Evolutionary conservation across 2,888 invertebrate genomes (phyloP), one percentile per base, ranked within the genome.

Genomic region (Empis livida): DNA sequence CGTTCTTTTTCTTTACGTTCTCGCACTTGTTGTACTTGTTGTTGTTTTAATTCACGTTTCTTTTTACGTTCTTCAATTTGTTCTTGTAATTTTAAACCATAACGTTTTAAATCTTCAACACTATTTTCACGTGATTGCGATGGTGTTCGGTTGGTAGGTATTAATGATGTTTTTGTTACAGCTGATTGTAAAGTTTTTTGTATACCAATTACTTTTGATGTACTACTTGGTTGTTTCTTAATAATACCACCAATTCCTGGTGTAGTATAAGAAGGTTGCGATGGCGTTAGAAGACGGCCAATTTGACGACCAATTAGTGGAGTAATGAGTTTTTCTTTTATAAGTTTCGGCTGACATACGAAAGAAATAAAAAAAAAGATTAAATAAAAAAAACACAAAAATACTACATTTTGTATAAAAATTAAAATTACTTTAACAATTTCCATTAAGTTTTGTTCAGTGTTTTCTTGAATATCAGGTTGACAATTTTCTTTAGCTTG

Each of bases 1-100:
- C 66, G 61, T 46, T 68, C 67, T 4, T 62, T 63, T 40, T 70
- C 70, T 48, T 63, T 65, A 5, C 64, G 63, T 48, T 70, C 70
- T 0, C 70, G 66, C 23, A 54, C 54, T 45, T 60, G 59, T 4
- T 67, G 64, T 0, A 64, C 70, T 40, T 62, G 59, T 42, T 59
- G 55, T 51, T 68, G 65, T 45, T 70, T 70, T 32, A 61, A 63
- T 44, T 70, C 70, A 1, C 68, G 57, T 47, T 43, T 63, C 47
- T 63, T 68, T 44, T 65, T 65, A 20, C 65, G 63, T 46, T 70
- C 69, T 32, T 68, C 68, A 23, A 62, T 62, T 44, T 61, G 47
- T 52, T 56, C 56, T 43, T 57, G 55, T 8, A 55, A 46, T 44
- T 51, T 53, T 42, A 59, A 60, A 10, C 61, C 49, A 9, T 61